phyloP scores from a whole-genome alignment of 1,140 invertebrate species.

The Drosophila funebris region DNA sequence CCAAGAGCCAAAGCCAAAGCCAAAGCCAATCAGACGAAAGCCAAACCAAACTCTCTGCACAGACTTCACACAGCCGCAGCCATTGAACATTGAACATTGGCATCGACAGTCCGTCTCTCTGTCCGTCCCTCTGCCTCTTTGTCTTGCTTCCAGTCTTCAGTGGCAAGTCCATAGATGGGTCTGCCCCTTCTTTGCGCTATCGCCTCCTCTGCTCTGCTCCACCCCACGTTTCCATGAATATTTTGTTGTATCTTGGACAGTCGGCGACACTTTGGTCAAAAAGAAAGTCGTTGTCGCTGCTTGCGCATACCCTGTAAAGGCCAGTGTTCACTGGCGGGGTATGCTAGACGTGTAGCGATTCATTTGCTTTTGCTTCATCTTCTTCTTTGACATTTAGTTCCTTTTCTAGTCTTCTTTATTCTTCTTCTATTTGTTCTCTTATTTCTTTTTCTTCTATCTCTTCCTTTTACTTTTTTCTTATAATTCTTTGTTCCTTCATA shows the following conservation, averaged over 20 bases:
- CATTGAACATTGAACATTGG: slow-evolving; percentile 13
- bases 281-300: slow-evolving; percentile 69
- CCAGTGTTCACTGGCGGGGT: neutral
- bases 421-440: too few relatives aligned
- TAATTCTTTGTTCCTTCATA: too few relatives aligned
- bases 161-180: slow-evolving; percentile 46
- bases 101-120: slow-evolving; percentile 5
- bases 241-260: slow-evolving; percentile 50
- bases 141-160: neutral
- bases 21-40: slow-evolving; percentile 20
- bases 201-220: slow-evolving; percentile 6
- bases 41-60: slow-evolving; percentile 15
- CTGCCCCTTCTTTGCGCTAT: neutral
- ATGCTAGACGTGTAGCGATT: neutral
- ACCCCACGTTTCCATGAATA: slow-evolving; percentile 33
- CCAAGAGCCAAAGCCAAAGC: slow-evolving; percentile 37
- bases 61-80: slow-evolving; percentile 27
- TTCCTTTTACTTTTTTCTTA: too few relatives aligned
- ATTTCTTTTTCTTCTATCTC: too few relatives aligned
- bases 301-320: slow-evolving; percentile 15
- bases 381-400: too few relatives aligned
- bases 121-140: neutral
- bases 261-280: slow-evolving; percentile 62
- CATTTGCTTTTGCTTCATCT: too few relatives aligned
- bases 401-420: too few relatives aligned